Evolutionary conservation across 2,888 invertebrate genomes (phyloP).

Genomic region (Seira sanloemensis): DNA sequence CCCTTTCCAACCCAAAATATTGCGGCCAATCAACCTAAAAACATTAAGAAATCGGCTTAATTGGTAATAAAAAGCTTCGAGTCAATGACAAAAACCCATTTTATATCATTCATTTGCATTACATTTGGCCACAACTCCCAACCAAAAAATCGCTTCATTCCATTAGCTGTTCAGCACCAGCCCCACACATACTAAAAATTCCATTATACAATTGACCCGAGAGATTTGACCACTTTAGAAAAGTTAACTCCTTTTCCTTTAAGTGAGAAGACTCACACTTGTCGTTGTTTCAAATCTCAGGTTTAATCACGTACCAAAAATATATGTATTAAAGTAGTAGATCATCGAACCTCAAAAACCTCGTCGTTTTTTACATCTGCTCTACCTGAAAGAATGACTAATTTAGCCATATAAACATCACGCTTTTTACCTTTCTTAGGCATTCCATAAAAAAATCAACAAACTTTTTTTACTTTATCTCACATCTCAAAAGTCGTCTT

Average conservation of each 20-base stretch:
- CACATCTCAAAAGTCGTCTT: not conserved
- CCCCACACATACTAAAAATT: too few species aligned
- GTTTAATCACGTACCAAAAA: not conserved
- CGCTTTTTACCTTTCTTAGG: constrained; percentile 44
- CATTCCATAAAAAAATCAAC: constrained; percentile 31
- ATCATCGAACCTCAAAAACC: constrained; percentile 36
- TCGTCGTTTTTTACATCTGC: not conserved
- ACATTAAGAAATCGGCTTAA: constrained; percentile 5
- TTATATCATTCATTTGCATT: constrained; percentile 2
- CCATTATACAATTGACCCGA: too few species aligned
- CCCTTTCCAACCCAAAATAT: not conserved
- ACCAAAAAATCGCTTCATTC: not conserved
- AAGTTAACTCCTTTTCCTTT: not conserved
- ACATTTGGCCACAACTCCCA: not conserved
- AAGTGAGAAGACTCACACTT: not conserved
- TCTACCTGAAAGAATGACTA: constrained; percentile 23
- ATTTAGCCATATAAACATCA: constrained; percentile 33
- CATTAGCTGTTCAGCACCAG: not conserved
- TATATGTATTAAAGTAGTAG: not conserved
- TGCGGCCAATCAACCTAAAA: constrained; percentile 7
- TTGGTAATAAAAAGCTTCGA: not conserved
- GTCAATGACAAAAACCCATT: constrained; percentile 15
- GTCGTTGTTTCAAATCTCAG: not conserved
- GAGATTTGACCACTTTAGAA: not conserved
- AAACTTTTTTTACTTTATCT: constrained; percentile 13